phyloP scores from a whole-genome alignment of 2,113 vertebrate genomes.

The Chrysemys picta region DNA sequence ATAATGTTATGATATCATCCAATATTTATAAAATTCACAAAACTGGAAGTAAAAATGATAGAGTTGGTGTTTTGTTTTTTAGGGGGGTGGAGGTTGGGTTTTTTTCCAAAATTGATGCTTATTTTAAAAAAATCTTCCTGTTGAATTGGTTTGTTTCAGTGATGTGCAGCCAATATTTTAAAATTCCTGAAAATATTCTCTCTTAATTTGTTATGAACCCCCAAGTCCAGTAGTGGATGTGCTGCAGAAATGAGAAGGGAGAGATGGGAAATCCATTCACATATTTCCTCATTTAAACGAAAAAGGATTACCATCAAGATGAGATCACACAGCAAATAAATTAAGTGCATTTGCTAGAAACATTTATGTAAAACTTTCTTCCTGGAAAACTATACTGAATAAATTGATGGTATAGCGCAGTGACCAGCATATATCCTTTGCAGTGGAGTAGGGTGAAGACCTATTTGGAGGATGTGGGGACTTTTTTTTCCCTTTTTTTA shows the following conservation, averaged over 20 bases:
- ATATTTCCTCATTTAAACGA: not conserved
- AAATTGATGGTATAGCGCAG: not conserved
- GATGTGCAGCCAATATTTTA: not conserved
- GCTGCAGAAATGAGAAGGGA: not conserved
- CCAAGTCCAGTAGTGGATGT: rapidly evolving
- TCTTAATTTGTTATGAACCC: not conserved
- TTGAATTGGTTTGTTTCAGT: not conserved
- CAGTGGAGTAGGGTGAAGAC: not conserved
- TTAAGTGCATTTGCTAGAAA: not conserved
- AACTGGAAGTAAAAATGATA: not conserved
- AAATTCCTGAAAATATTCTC: not conserved
- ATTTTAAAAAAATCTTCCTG: not conserved
- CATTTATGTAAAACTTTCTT: not conserved
- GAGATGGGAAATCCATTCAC: not conserved
- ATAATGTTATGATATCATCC: too few relatives aligned
- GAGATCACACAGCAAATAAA: not conserved
- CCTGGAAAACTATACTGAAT: not conserved
- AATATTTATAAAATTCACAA: too few relatives aligned
- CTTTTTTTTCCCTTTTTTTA: not conserved
- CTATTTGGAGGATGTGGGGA: not conserved
- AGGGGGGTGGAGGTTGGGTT: not conserved
- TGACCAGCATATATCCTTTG: not conserved
- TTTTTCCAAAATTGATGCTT: not conserved
- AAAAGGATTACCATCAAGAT: not conserved
- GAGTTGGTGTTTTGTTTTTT: too few relatives aligned